phyloP scores from a whole-genome alignment of 2,113 vertebrate genomes.

The Rhinichthys klamathensis region DNA sequence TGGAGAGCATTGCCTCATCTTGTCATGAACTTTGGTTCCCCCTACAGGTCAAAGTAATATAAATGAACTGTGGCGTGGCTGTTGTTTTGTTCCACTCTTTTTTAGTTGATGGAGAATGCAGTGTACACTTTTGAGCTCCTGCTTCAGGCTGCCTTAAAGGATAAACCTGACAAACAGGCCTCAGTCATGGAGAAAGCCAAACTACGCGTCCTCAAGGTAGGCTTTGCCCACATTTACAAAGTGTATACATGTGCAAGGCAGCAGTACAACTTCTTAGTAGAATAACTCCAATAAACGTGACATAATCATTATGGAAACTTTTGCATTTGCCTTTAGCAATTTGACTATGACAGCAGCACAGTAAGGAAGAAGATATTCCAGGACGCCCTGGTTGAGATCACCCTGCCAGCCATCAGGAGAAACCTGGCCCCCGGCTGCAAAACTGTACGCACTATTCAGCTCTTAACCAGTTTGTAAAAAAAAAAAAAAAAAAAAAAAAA shows the following conservation, averaged over 20 bases:
- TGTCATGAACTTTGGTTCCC: constrained; percentile 16
- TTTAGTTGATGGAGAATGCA: constrained; percentile 84
- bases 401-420: constrained; percentile 83
- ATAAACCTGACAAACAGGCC: constrained; percentile 67
- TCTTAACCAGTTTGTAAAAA: background rate
- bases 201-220: constrained; percentile 84
- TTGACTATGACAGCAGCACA: constrained; percentile 87
- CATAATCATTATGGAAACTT: background rate
- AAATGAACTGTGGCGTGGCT: background rate
- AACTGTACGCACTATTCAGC: constrained; percentile 70
- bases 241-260: no score
- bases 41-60: constrained; percentile 11
- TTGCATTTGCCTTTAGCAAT: constrained; percentile 77
- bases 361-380: constrained; percentile 85
- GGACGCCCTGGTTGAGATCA: constrained; percentile 83
- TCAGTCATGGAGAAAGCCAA: constrained; percentile 83
- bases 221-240: background rate
- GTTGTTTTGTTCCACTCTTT: constrained; percentile 16
- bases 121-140: constrained; percentile 83
- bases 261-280: background rate
- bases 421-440: constrained; percentile 80
- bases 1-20: background rate
- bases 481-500: no score
- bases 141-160: constrained; percentile 71
- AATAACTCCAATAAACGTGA: background rate